phyloP scores from a whole-genome alignment of 2,113 vertebrate species.

The Aleadryas rufinucha region DNA sequence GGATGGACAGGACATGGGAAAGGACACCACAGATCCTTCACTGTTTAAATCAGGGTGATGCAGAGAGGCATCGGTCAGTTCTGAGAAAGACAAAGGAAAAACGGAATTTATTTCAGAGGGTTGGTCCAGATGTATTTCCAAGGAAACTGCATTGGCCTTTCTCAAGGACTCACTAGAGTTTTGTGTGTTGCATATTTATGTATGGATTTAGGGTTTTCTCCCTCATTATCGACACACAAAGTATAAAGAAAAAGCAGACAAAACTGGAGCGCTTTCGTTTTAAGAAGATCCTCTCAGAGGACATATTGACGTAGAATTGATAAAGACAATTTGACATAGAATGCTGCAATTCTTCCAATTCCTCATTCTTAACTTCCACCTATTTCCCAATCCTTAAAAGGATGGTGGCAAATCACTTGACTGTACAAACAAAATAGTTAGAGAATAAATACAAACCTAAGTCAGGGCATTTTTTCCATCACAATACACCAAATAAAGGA shows the following conservation, averaged over 20 bases:
- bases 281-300: not conserved
- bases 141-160: not conserved
- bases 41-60: not conserved
- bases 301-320: too few species aligned
- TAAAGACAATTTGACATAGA: too few species aligned
- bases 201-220: not conserved
- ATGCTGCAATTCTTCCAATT: too few species aligned
- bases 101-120: accelerated
- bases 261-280: not conserved
- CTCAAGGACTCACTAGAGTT: not conserved
- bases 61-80: not conserved
- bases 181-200: not conserved
- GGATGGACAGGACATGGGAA: not conserved
- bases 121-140: not conserved
- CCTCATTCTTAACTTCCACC: too few species aligned
- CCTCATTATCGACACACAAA: not conserved
- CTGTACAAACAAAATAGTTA: not conserved
- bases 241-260: not conserved
- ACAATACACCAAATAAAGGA: not conserved
- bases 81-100: not conserved
- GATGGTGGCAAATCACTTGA: not conserved
- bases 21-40: not conserved
- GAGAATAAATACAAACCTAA: not conserved
- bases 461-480: not conserved
- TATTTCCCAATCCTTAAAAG: too few species aligned